Evolutionary conservation across 2,797 vertebrate genomes (phyloP).

Genomic region (Hippopotamyrus pictus): DNA sequence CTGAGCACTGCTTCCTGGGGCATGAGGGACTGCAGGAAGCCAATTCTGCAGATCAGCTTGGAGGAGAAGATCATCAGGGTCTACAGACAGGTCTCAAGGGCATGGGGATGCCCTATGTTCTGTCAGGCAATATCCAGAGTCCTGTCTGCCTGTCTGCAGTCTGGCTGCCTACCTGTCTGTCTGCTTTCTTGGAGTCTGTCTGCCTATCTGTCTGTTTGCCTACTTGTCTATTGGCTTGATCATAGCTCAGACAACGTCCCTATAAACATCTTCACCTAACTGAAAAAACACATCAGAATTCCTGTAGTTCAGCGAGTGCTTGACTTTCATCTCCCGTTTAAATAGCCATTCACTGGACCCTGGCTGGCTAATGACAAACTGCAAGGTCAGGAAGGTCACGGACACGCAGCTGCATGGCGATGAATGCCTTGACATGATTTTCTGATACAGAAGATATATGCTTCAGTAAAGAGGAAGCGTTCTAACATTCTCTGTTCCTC

Average conservation of each 20-base stretch:
- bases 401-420: neutral
- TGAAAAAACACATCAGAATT: neutral
- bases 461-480: neutral
- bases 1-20: neutral
- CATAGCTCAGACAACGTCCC: neutral
- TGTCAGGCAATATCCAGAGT: neutral
- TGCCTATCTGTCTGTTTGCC: neutral
- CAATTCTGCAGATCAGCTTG: neutral
- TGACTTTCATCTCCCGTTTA: neutral
- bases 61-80: neutral
- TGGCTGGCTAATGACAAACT: neutral
- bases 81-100: neutral
- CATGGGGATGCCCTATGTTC: neutral
- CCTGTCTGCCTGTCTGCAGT: neutral
- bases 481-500: neutral
- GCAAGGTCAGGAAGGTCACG: neutral
- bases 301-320: neutral
- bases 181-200: neutral
- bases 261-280: neutral
- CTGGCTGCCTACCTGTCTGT: neutral
- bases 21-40: neutral
- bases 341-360: neutral
- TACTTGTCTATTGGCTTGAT: neutral
- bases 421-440: neutral
- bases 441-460: slow-evolving; percentile 9